Evolutionary conservation across 2,113 vertebrate genomes (phyloP).

Genomic region (Phyllostomus discolor): DNA sequence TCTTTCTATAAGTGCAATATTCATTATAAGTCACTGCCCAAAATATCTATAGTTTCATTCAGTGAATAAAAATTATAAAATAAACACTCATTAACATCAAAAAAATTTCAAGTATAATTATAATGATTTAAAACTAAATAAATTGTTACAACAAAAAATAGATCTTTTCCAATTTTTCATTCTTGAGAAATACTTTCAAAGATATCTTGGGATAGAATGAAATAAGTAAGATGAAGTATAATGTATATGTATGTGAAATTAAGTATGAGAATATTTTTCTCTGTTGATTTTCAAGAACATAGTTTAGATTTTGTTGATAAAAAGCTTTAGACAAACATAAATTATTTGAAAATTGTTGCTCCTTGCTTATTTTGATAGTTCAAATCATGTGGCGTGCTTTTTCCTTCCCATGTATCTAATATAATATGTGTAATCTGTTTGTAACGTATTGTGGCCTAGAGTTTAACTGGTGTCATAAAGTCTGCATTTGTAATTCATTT

Average conservation of each 20-base stretch:
- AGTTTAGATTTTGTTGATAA: neutral
- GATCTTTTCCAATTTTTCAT: neutral
- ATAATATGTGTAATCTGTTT: slow-evolving; percentile 33
- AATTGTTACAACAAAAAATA: neutral
- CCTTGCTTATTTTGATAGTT: slow-evolving; percentile 20
- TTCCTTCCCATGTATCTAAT: slow-evolving; percentile 18
- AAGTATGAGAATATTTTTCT: neutral
- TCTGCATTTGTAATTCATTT: slow-evolving; percentile 50
- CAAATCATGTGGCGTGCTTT: neutral
- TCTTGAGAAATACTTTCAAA: neutral
- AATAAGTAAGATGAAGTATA: neutral
- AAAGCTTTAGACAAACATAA: neutral
- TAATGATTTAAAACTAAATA: neutral
- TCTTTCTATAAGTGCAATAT: neutral
- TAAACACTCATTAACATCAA: neutral
- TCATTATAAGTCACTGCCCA: neutral
- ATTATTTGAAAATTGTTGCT: neutral
- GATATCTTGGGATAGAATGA: neutral
- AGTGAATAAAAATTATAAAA: neutral
- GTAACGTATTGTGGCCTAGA: slow-evolving; percentile 36
- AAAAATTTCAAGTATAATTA: neutral
- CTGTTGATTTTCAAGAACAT: neutral
- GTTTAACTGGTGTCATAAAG: slow-evolving; percentile 58
- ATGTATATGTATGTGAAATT: neutral
- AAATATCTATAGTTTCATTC: neutral